Conservation (phyloP, 2,113 vertebrate species). For the Cephalophus harveyi region DNA sequence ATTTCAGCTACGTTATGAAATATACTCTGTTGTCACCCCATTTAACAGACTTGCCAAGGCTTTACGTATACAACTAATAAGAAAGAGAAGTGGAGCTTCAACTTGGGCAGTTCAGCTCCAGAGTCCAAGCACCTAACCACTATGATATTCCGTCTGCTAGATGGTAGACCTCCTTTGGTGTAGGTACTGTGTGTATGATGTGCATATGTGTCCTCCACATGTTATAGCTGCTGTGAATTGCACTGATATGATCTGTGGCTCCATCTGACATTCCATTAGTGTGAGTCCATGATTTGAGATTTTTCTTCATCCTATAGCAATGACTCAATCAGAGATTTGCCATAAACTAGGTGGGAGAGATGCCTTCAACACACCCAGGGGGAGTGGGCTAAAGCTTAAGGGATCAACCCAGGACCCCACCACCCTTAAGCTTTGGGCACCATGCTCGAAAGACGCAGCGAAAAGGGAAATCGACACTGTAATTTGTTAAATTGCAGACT, state of each 20-base stretch:
- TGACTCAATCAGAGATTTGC: neutral
- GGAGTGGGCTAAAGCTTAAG: neutral
- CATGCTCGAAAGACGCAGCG: neutral
- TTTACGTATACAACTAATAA: neutral
- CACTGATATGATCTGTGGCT: neutral
- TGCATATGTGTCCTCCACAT: no score
- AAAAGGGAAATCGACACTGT: neutral
- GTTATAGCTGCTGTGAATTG: neutral
- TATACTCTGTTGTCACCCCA: neutral
- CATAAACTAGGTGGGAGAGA: neutral
- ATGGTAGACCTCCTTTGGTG: neutral
- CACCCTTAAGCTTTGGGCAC: neutral
- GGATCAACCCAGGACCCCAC: neutral
- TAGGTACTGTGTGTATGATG: neutral
- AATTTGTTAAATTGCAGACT: neutral
- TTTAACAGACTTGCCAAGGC: neutral
- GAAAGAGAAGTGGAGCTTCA: neutral
- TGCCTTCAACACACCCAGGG: neutral
- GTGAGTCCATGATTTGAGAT: neutral
- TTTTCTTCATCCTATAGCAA: neutral
- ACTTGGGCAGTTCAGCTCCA: neutral
- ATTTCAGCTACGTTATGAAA: neutral
- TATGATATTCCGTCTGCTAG: neutral
- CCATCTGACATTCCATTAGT: neutral
- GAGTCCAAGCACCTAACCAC: neutral